These are phyloP conservation scores for Myrmophylax atrothorax DNA, from an alignment of 2,113 vertebrate genomes.

Conservation along the genomic window DNA sequence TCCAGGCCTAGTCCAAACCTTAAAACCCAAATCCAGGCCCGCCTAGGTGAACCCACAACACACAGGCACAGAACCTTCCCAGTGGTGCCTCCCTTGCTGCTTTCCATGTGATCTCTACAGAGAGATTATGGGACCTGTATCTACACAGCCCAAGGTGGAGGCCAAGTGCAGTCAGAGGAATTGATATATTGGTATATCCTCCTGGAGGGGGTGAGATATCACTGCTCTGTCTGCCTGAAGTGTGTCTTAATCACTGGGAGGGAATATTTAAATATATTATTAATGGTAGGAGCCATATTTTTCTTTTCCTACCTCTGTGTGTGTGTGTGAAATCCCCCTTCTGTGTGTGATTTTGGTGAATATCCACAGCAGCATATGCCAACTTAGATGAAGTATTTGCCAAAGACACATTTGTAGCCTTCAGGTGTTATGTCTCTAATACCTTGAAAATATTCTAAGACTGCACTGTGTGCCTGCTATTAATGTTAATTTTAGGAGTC, in stretches of 20 bases:
- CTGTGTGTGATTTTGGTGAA: not conserved
- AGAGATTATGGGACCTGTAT: not conserved
- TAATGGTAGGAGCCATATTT: rapidly evolving
- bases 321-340: not conserved
- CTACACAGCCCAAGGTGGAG: not conserved
- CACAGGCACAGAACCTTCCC: not conserved
- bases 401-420: not conserved
- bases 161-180: not conserved
- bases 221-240: not conserved
- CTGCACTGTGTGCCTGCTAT: not conserved
- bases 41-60: too few relatives aligned
- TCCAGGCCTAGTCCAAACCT: too few relatives aligned
- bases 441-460: not conserved
- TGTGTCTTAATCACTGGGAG: not conserved
- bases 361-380: not conserved
- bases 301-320: not conserved
- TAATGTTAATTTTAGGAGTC: constrained; percentile 5
- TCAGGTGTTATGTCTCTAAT: not conserved
- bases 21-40: too few relatives aligned
- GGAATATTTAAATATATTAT: not conserved
- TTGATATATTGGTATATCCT: not conserved
- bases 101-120: not conserved
- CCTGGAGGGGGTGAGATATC: not conserved
- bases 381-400: not conserved
- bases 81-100: not conserved